A percentile compares a stretch with the other conserved stretches of the same genome.
Evolutionary conservation across 1,140 invertebrate genomes (phyloP).

Genomic region (Mercenaria mercenaria): DNA sequence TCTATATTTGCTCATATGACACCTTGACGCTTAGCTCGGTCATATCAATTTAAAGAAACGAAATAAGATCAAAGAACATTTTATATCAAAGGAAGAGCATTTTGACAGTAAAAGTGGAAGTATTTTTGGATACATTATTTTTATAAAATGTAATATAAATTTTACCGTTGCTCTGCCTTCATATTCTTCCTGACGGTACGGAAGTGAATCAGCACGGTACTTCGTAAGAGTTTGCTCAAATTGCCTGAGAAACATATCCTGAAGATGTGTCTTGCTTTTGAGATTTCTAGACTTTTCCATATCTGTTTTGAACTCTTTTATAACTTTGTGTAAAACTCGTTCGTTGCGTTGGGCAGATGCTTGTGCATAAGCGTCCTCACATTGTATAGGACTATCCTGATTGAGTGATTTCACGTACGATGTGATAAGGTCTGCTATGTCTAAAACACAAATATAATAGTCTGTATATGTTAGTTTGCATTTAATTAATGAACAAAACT

Average conservation of each 20-base stretch:
- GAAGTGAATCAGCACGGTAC: not conserved
- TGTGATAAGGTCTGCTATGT: not conserved
- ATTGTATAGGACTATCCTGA: not conserved
- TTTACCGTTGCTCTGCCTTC: too few relatives aligned
- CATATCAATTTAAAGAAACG: too few relatives aligned
- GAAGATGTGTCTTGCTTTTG: not conserved
- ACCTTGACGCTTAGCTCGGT: too few relatives aligned
- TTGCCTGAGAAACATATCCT: not conserved
- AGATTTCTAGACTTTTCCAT: not conserved
- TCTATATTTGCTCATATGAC: too few relatives aligned
- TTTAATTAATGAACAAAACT: too few relatives aligned
- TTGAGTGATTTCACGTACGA: not conserved
- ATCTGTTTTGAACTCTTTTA: not conserved
- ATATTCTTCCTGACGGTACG: not conserved
- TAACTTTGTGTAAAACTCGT: not conserved
- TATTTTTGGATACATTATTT: too few relatives aligned
- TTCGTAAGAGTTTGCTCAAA: not conserved
- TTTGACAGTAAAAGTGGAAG: too few relatives aligned
- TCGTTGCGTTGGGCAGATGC: not conserved
- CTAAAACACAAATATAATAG: not conserved
- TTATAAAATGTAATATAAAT: too few relatives aligned
- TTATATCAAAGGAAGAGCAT: too few relatives aligned
- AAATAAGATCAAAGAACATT: too few relatives aligned
- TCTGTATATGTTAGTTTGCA: too few relatives aligned
- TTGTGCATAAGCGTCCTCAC: not conserved